Evolutionary conservation across 2,113 vertebrate genomes (phyloP), one percentile per base, ranked within the genome.

Genomic region (Tretioscincus oriximinensis): DNA sequence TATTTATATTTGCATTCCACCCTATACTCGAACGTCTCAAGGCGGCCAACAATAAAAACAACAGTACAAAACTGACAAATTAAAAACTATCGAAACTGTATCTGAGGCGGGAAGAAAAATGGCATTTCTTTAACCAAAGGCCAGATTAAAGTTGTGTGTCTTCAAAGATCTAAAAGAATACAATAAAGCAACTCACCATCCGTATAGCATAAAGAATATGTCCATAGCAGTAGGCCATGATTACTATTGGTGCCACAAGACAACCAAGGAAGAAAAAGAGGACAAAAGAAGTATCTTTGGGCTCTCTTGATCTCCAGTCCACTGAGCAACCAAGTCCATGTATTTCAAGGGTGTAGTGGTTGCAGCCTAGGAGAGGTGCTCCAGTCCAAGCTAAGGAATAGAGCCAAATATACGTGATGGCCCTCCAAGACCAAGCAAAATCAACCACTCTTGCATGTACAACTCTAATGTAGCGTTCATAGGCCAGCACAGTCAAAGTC

Each of bases 361-460:
- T 98, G 96, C 98, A 99, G 26, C 97, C 98, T 69, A 99, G 88
- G 60, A 99, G 94, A 73, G 98, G 98, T 0, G 96, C 96, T 77
- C 96, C 97, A 1, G 97, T 97, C 98, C 97, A 98, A n/a, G 91
- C 97, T 87, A 98, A 87, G 0, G 98, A 98, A 91, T 98, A 99
- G 9, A 99, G 92, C 97, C 98, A 99, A 87, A 98, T 97, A 88
- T 97, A 97, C 0, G 93, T 95, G 60, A 99, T 95, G 87, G 96
- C 96, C 69, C 95, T 91, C 97, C 97, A 97, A 21, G 95, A 95
- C 98, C 97, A 98, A 70, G 96, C 93, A 85, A 98, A 98, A 87
- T 96, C 96, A 87, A 98, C 93, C 83, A 96, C 96, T 94, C 97
- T 96, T 21, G 96, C 97, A 12, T 97, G 97, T 68, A 98, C 97